A percentile compares a stretch with the other conserved stretches of the same genome.
Conservation (phyloP, 1,140 invertebrate genomes). For the Oreohelix idahoensis region DNA sequence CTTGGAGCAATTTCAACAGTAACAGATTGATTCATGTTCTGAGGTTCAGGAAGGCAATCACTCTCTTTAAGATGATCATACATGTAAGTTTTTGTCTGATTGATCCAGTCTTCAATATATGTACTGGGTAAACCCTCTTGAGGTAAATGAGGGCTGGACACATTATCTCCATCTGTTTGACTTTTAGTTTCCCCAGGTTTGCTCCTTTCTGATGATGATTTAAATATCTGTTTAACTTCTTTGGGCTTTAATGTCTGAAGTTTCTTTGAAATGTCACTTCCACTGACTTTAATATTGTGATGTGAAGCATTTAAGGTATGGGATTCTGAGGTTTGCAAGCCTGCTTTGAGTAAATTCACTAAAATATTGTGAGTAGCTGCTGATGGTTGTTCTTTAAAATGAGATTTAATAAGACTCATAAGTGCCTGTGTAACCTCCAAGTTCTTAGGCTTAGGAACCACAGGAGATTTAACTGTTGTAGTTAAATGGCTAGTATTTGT, state of each 20-base stretch:
- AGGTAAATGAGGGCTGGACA: neutral
- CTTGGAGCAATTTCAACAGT: neutral
- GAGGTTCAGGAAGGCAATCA: neutral
- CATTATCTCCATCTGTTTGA: too few relatives aligned
- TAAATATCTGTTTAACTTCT: neutral
- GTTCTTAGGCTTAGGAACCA: neutral
- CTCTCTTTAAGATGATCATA: neutral
- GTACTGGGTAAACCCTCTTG: constrained; percentile 4
- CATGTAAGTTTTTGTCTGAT: neutral
- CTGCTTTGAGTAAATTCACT: neutral
- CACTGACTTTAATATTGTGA: neutral
- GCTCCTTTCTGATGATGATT: neutral
- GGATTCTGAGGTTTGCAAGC: neutral
- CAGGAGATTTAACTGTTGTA: neutral
- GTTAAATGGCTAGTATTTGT: neutral
- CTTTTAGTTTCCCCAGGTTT: neutral
- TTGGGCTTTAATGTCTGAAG: neutral
- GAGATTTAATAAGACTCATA: neutral
- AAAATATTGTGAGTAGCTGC: neutral
- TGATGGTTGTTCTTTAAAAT: neutral
- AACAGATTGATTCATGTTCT: neutral
- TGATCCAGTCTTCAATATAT: constrained; percentile 33
- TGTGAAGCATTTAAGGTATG: neutral
- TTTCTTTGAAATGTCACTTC: neutral
- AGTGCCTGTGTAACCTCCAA: neutral